Evolutionary conservation across 2,888 invertebrate species (phyloP).

Genomic region (Andrena trimmerana): DNA sequence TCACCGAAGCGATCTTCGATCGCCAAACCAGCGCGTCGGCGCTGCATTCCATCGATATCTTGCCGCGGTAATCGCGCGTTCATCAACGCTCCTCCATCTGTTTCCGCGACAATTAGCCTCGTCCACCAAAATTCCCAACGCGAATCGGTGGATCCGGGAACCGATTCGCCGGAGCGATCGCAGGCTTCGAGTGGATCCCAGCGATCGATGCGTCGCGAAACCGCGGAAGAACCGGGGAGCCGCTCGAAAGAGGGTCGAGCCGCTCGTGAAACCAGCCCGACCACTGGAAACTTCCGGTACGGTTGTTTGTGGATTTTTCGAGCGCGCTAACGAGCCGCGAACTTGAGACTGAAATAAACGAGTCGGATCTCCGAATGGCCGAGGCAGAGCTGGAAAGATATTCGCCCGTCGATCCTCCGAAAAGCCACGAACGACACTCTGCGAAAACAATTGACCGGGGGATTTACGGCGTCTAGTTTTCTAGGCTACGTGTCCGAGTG

Average conservation of each 20-base stretch:
- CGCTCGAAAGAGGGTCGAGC: not conserved
- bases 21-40: not conserved
- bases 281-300: conserved; percentile 31
- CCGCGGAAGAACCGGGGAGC: not conserved
- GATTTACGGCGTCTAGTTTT: conserved; percentile 15
- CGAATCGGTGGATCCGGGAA: not conserved
- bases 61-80: conserved; percentile 18
- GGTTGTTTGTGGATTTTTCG: conserved; percentile 56
- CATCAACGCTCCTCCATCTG: not conserved
- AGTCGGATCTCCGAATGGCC: conserved; percentile 24
- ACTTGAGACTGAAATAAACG: conserved; percentile 61
- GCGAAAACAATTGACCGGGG: conserved; percentile 30
- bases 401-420: conserved; percentile 6
- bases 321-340: conserved; percentile 58
- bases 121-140: not conserved
- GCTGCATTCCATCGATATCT: not conserved
- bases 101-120: conserved; percentile 3
- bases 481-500: conserved; percentile 2
- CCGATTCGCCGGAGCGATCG: too few species aligned
- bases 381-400: not conserved
- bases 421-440: not conserved
- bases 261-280: not conserved
- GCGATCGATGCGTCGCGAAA: not conserved
- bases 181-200: too few species aligned
- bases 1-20: conserved; percentile 10